phyloP scores from a whole-genome alignment of 2,888 invertebrate genomes.

The Erebia aethiops region DNA sequence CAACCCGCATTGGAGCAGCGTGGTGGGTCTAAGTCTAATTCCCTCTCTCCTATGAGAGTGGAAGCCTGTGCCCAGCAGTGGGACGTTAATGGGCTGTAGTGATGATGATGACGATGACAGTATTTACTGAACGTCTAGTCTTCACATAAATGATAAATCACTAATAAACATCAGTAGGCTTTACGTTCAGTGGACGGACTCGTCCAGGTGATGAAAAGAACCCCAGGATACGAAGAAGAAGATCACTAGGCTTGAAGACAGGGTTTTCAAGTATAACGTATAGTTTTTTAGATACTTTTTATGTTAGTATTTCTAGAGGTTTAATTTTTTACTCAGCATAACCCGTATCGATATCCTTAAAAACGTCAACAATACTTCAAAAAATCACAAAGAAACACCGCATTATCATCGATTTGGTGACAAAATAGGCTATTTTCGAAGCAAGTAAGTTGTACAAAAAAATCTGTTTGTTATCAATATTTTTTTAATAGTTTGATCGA shows the following conservation, averaged over 20 bases:
- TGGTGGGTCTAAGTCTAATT: too few species aligned
- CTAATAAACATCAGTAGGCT: too few species aligned
- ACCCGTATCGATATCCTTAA: conserved; percentile 28
- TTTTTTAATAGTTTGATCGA: conserved; percentile 18
- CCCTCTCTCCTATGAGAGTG: too few species aligned
- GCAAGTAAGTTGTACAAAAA: conserved; percentile 3
- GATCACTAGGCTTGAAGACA: neutral
- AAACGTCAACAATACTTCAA: conserved; percentile 29
- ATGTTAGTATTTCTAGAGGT: neutral
- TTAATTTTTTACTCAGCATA: conserved; percentile 1
- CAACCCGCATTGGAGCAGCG: too few species aligned
- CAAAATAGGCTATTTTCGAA: conserved; percentile 18
- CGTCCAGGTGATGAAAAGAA: too few species aligned
- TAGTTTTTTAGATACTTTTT: neutral
- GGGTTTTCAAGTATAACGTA: neutral
- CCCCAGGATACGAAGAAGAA: too few species aligned
- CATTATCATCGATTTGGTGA: conserved; percentile 32
- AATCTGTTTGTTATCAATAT: neutral
- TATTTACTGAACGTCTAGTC: too few species aligned
- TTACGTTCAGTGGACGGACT: too few species aligned
- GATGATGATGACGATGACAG: too few species aligned
- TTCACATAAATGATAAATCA: too few species aligned
- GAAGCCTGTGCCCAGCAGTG: too few species aligned
- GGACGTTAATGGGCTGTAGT: too few species aligned
- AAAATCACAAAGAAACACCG: conserved; percentile 27